Evolutionary conservation across 2,888 invertebrate species (phyloP).

Genomic region (Idaea straminata): DNA sequence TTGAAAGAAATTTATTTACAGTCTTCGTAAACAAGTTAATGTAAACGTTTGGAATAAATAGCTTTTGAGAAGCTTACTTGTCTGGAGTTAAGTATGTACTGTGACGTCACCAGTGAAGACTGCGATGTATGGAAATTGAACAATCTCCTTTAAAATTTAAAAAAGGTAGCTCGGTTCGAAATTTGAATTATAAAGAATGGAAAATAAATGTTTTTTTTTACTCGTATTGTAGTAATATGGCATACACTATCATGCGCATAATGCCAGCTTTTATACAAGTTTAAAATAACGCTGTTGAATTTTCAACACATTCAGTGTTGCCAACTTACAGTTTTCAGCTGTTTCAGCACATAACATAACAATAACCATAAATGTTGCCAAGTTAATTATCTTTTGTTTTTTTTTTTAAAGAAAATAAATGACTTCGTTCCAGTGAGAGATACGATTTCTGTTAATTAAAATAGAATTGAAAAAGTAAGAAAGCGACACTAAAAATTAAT

Average conservation of each 20-base stretch:
- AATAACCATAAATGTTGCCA: neutral
- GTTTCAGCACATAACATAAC: neutral
- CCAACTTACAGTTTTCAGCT: neutral
- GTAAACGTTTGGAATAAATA: conserved; percentile 18
- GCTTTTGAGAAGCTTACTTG: neutral
- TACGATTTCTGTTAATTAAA: conserved; percentile 27
- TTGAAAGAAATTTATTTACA: conserved; percentile 15
- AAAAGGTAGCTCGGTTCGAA: neutral
- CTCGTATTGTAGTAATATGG: neutral
- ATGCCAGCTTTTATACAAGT: neutral
- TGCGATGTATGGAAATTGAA: neutral
- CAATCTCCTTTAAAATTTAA: neutral
- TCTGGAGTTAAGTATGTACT: neutral
- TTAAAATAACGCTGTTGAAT: neutral
- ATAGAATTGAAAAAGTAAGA: conserved; percentile 29
- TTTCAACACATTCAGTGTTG: neutral
- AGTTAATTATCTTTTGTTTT: conserved; percentile 2
- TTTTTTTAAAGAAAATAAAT: conserved; percentile 5
- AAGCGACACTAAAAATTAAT: conserved; percentile 25
- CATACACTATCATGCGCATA: neutral
- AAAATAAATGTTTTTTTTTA: neutral
- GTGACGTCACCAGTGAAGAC: neutral
- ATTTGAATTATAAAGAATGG: neutral
- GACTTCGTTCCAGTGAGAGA: conserved; percentile 19
- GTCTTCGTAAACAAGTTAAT: conserved; percentile 21